phyloP scores from a whole-genome alignment of 2,797 vertebrate genomes.

The Tarsius wallacei region DNA sequence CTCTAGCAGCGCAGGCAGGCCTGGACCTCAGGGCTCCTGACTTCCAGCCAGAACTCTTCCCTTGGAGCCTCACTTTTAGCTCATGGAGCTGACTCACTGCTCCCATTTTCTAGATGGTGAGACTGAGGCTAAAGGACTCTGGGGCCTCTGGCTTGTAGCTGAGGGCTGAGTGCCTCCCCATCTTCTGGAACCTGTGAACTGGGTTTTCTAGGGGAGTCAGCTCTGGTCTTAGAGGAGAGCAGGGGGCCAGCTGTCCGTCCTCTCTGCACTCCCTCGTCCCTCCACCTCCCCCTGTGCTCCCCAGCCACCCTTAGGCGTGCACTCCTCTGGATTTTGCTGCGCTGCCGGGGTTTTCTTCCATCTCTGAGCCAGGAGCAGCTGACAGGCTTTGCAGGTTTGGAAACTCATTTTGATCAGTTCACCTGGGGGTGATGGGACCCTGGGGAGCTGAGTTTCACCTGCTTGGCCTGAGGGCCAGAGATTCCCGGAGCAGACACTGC shows the following conservation, averaged over 20 bases:
- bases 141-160: not conserved
- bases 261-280: too few species aligned
- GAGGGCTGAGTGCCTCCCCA: not conserved
- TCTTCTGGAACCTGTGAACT: not conserved
- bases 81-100: not conserved
- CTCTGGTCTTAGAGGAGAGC: not conserved
- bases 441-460: not conserved
- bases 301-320: rapidly evolving
- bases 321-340: not conserved
- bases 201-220: not conserved
- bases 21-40: not conserved
- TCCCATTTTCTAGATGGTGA: not conserved
- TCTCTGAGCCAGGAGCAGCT: not conserved
- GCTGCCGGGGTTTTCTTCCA: not conserved
- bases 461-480: not conserved
- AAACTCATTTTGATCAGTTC: conserved; percentile 30
- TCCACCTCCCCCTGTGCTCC: rapidly evolving
- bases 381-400: not conserved
- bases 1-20: rapidly evolving
- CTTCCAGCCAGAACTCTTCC: not conserved
- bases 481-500: not conserved
- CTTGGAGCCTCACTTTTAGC: not conserved
- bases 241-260: not conserved
- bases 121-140: not conserved
- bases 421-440: not conserved